These are phyloP conservation scores for Pelmatolapia mariae DNA, from an alignment of 2,113 vertebrate species.

Conservation along the genomic window DNA sequence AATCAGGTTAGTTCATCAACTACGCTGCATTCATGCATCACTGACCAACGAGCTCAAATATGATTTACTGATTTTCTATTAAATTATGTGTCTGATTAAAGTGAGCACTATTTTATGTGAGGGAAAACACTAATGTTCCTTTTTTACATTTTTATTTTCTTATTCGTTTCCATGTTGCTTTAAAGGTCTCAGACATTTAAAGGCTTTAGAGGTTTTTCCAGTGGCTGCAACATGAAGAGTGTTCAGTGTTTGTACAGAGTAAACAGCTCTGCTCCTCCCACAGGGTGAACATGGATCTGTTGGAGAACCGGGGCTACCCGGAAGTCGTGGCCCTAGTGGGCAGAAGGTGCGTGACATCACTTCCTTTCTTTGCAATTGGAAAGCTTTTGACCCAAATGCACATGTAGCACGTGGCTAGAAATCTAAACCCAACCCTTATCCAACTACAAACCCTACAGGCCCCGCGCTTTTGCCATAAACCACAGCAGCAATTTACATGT, in stretches of 20 bases:
- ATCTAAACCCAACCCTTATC: not conserved
- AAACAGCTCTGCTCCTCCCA: not conserved
- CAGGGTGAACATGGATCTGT: conserved; percentile 51
- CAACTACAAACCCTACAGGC: not conserved
- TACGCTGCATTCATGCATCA: not conserved
- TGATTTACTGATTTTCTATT: not conserved
- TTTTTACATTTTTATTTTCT: too few relatives aligned
- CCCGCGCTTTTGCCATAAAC: not conserved
- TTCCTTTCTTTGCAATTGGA: not conserved
- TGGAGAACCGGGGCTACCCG: conserved; percentile 57
- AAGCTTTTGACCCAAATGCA: not conserved
- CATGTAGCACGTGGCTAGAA: not conserved
- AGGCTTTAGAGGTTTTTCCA: too few relatives aligned
- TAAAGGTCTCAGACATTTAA: too few relatives aligned
- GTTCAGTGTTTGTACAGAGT: too few relatives aligned
- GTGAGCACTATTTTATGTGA: too few relatives aligned
- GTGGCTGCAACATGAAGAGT: too few relatives aligned
- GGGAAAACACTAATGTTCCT: too few relatives aligned
- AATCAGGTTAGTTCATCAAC: not conserved
- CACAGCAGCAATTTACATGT: not conserved
- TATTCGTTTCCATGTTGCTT: too few relatives aligned
- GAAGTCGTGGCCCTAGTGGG: conserved; percentile 71
- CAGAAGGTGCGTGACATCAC: conserved; percentile 68
- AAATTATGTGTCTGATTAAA: not conserved
- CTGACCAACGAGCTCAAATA: not conserved